A percentile compares a stretch with the other conserved stretches of the same genome.
Conservation (phyloP, 2,888 invertebrate genomes). For the Pseudococcus jackbeardsleyi region DNA sequence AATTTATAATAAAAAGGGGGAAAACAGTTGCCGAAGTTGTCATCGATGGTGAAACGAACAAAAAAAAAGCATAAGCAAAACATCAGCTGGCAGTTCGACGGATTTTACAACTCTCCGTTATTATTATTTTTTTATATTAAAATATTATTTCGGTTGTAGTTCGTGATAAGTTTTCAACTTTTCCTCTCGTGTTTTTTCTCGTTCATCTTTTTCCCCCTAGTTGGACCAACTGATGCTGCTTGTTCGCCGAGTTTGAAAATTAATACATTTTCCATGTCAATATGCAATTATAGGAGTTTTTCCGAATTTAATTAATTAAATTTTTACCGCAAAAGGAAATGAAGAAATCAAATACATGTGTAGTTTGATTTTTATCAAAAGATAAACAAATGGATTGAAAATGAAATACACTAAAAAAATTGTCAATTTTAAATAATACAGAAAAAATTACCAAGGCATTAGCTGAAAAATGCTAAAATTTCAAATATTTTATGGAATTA, state of each 20-base stretch:
- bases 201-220: background rate
- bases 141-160: background rate
- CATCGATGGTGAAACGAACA: background rate
- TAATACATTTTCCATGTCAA: background rate
- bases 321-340: background rate
- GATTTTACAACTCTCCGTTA: background rate
- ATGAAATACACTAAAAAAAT: too few species aligned
- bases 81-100: constrained; percentile 12
- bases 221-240: background rate
- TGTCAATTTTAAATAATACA: too few species aligned
- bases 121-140: background rate
- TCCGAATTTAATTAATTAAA: background rate
- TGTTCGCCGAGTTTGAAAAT: background rate
- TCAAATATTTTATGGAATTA: too few species aligned
- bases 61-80: background rate
- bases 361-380: too few species aligned
- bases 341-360: too few species aligned
- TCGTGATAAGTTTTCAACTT: background rate
- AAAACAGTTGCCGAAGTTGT: background rate
- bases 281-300: background rate
- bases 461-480: too few species aligned
- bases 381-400: too few species aligned
- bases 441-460: too few species aligned
- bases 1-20: background rate
- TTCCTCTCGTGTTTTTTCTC: background rate